Evolutionary conservation across 1,140 invertebrate genomes (phyloP), one percentile per base, ranked within the genome.

Genomic region (Cyrtorhinus lividipennis): DNA sequence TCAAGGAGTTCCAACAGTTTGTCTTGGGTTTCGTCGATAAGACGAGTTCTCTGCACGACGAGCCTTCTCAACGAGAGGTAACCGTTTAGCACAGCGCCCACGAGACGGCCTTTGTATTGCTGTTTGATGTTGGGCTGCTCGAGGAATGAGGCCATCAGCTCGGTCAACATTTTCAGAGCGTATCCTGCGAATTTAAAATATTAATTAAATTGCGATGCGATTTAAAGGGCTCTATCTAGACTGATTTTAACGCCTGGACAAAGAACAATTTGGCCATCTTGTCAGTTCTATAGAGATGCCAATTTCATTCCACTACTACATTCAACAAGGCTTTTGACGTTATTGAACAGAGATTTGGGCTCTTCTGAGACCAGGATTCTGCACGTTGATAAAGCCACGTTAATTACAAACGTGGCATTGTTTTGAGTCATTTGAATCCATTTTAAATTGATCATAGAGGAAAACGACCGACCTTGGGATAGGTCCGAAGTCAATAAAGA

Each of bases 11-110:
- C 92, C 0, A 98, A 76, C 12, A 98, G 75, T 71, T 94, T 95
- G 71, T 97, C 92, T 75, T 98, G 94, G 1, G 95, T 95, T 72
- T 97, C 93, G 74, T 98, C 94, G 48, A 97, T 93, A 24, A 95
- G 79, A 63, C 95, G 83, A 0, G 95, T 98, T 62, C 95, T 78
- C 74, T 98, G 94, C 57, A 98, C 90, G 13, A 97, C 90, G 2
- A 98, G 78, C 66, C 92, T 83, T 22, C 92, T 77, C 56, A 98
- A 75, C 0, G 90, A 91, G 46, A 98, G 77, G 76, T 98, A 98
- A 0, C 95, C 94, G 75, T 95, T 92, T 0, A 98, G 78, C 5
- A 94, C 85, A 65, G 90, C 84, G 45, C 90, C 86, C 5, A 98
- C 87, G 60, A 98, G 76, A 59, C 86, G 79, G 1, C 86, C 86